Base-by-base conservation (phyloP, 2,797 vertebrate species). In the Mormyrus hasselquistii region DNA sequence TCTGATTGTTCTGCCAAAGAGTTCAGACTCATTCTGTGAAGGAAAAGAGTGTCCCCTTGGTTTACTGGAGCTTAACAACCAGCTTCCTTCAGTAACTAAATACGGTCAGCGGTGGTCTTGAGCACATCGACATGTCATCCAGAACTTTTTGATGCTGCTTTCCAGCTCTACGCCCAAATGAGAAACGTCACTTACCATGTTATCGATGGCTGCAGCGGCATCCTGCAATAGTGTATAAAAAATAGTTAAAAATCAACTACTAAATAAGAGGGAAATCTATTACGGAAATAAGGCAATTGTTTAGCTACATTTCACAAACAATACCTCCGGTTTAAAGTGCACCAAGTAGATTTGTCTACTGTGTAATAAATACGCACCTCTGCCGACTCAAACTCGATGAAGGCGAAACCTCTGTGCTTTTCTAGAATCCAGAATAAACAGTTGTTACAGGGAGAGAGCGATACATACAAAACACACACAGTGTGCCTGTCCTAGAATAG, bases 161-260 rank as follows among this genome's bases (percentile, higher is more conserved):
- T 76, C 38, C 14, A 41, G 34, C 38, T 41, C 1, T 76, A 76
- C 14, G 19, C 38, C 38, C 10, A 69, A 14, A 69, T 29, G 25
- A 34, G 62, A 34, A 34, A 9, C 2, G 16, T 62, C 34, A 92
- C 95, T 47, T 94, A 99, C 98, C 98, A 99, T 99, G 95, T 99
- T 99, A 95, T 99, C 98, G 41, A 99, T 98, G 25, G 98, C 98
- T 87, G 98, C 99, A 0, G 98, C 98, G n/a, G 97, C 97, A 95
- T 99, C 98, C 99, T 99, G 92, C 19, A 65, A 8, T 14, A 47
- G 91, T 87, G 49, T 90, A 2, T 59, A 90, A 10, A 84, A 6
- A 29, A 12, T 14, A 85, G 9, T 34, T 84, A 87, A 0, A 22
- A 22, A 89, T 8, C 59, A 14, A 34, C 14, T 52, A 73, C 10